Evolutionary conservation across 2,797 vertebrate species (phyloP), one percentile per base, ranked within the genome.

Genomic region (Thunnus albacares): DNA sequence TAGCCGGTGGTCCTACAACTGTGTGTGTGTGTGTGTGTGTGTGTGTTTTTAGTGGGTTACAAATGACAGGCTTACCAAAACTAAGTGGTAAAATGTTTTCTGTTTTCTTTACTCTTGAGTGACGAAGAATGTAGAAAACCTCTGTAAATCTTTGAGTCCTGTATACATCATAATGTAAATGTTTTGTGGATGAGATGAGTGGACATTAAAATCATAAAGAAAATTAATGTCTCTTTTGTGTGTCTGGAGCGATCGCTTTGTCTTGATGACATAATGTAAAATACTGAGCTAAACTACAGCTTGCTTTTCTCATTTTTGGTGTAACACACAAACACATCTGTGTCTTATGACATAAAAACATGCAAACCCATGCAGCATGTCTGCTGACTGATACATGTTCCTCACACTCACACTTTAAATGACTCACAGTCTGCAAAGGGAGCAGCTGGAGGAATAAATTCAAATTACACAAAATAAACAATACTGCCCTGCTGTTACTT

Each of bases 401-500:
- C 58, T 38, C 35, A 38, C 35, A 41, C 41, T 43, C 41, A 75
- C 72, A 20, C 43, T 58, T 14, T 22, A 70, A 57, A 55, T 53
- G 60, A 55, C 20, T 28, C 43, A 18, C 59, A 38, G 49, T 28
- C 65, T 56, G 66, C 45, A 7, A 58, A 15, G 7, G 33, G 45
- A 71, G 18, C 67, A 70, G 61, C 66, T 62, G 47, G 24, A 62
- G 30, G 41, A 53, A 76, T 62, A 4, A 71, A 75, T 75, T 49
- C 20, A 71, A 65, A 75, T 71, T 15, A 66, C 30, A 71, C 20
- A 18, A 69, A 83, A 80, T 73, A 62, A 87, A 74, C 56, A 73
- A 58, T 28, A 43, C 53, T 65, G 66, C 18, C 64, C 56, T 55
- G 35, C 64, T 76, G 63, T 56, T 52, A 24, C 6, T 73, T 79